phyloP scores from a whole-genome alignment of 2,797 vertebrate species.

The Takifugu rubripes region DNA sequence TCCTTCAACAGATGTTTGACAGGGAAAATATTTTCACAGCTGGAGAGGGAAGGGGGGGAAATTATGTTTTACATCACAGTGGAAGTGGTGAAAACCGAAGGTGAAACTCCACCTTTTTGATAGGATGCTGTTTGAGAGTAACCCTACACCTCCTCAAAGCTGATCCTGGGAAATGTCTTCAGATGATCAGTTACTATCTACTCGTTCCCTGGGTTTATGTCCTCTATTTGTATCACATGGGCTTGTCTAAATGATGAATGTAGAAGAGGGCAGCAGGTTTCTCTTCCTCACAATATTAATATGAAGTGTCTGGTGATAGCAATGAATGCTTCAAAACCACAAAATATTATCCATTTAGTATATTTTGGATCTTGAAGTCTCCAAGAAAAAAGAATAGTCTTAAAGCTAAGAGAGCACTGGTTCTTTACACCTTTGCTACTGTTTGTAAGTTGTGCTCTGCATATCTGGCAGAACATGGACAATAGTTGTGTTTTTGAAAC shows the following conservation, averaged over 20 bases:
- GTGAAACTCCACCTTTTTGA: constrained; percentile 1
- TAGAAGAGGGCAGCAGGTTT: constrained; percentile 29
- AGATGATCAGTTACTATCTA: constrained; percentile 16
- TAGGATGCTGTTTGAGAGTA: constrained; percentile 20
- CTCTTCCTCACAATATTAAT: constrained; percentile 9
- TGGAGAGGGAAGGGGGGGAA: constrained; percentile 69
- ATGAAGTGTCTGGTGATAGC: constrained; percentile 9
- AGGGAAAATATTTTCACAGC: constrained; percentile 85
- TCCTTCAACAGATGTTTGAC: constrained; percentile 83
- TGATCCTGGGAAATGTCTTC: constrained; percentile 11
- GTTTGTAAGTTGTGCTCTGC: too few species aligned
- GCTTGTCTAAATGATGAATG: constrained; percentile 17
- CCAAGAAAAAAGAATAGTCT: too few species aligned
- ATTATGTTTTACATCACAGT: constrained; percentile 59
- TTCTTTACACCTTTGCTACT: too few species aligned
- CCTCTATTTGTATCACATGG: constrained; percentile 11
- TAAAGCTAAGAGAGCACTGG: too few species aligned
- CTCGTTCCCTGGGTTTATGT: constrained; percentile 18
- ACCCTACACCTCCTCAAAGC: constrained; percentile 9
- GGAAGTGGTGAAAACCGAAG: constrained; percentile 63
- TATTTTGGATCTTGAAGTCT: too few species aligned
- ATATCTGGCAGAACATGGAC: too few species aligned
- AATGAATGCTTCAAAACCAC: neutral
- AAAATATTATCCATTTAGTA: neutral
- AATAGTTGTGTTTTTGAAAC: too few species aligned